These are phyloP conservation scores for Ursus arctos DNA, from an alignment of 2,113 vertebrate species.

Conservation along the genomic window DNA sequence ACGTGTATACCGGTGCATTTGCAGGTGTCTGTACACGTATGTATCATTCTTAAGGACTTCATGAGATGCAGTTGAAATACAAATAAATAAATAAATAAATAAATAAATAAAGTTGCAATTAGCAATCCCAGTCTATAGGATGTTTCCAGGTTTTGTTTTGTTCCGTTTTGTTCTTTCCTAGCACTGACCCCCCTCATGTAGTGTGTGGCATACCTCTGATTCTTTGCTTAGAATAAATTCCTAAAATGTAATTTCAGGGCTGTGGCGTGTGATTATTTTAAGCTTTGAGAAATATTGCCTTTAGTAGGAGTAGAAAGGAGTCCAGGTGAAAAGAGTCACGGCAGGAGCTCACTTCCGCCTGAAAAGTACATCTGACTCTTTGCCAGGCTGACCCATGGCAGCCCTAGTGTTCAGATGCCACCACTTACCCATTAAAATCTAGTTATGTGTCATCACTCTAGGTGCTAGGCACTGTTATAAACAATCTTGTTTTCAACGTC, in stretches of 20 bases:
- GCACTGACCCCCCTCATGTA: neutral
- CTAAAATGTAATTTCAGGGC: neutral
- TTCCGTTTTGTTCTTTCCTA: neutral
- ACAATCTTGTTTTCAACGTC: neutral
- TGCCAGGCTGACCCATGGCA: neutral
- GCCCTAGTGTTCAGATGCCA: neutral
- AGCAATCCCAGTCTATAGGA: neutral
- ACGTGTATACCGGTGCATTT: rapidly evolving
- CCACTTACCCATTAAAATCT: neutral
- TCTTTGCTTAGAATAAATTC: neutral
- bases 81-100: too few relatives aligned
- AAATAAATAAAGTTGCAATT: neutral
- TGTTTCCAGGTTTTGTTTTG: neutral
- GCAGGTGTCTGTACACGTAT: rapidly evolving
- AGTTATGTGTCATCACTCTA: rapidly evolving
- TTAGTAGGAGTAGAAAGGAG: neutral
- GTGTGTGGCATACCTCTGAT: neutral
- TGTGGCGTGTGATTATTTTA: neutral
- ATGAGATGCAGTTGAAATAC: neutral
- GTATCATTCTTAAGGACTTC: too few relatives aligned
- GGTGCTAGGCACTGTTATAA: neutral
- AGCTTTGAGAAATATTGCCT: neutral
- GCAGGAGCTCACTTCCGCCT: neutral
- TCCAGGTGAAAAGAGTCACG: neutral
- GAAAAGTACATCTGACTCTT: neutral